A percentile compares a stretch with the other conserved stretches of the same genome.
These are phyloP conservation scores for Acleris laterana DNA, from an alignment of 2,888 invertebrate species.

Conservation along the genomic window DNA sequence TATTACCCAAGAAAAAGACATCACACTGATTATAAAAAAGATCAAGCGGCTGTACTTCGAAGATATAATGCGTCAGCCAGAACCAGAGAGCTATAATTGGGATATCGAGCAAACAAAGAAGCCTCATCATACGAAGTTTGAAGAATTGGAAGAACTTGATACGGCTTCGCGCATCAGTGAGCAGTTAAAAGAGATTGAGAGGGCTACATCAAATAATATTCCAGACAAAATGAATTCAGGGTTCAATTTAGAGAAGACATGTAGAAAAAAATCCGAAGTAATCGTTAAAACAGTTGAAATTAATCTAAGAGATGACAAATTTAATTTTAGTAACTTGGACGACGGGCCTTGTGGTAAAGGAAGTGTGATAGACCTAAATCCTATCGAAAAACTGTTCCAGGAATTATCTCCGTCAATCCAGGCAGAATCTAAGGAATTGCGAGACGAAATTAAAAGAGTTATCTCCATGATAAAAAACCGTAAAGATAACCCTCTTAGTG, in stretches of 20 bases:
- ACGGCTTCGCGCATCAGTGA: slow-evolving; percentile 50
- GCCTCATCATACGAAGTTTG: slow-evolving; percentile 43
- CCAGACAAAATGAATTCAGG: background rate
- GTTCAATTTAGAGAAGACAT: background rate
- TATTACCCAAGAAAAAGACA: slow-evolving; percentile 54
- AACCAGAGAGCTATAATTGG: slow-evolving; percentile 44
- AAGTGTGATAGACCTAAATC: slow-evolving; percentile 27
- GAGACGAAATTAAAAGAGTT: background rate
- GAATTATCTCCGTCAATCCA: background rate
- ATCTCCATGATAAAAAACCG: background rate
- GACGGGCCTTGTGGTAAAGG: slow-evolving; percentile 42
- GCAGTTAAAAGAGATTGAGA: slow-evolving; percentile 55
- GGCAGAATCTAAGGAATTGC: background rate
- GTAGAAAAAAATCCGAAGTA: slow-evolving; percentile 44
- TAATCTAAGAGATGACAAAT: slow-evolving; percentile 38
- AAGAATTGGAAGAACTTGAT: slow-evolving; percentile 52
- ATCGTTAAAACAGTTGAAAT: slow-evolving; percentile 29
- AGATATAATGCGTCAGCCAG: slow-evolving; percentile 56
- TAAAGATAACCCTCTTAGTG: slow-evolving; percentile 33
- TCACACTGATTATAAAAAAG: slow-evolving; percentile 53
- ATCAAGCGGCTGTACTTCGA: slow-evolving; percentile 55
- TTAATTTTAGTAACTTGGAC: slow-evolving; percentile 47
- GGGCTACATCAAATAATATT: slow-evolving; percentile 44
- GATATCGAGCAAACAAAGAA: slow-evolving; percentile 19
- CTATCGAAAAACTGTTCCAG: slow-evolving; percentile 20